These are phyloP conservation scores for Paedocypris sp. DNA, from an alignment of 2,113 vertebrate genomes.

Conservation along the genomic window DNA sequence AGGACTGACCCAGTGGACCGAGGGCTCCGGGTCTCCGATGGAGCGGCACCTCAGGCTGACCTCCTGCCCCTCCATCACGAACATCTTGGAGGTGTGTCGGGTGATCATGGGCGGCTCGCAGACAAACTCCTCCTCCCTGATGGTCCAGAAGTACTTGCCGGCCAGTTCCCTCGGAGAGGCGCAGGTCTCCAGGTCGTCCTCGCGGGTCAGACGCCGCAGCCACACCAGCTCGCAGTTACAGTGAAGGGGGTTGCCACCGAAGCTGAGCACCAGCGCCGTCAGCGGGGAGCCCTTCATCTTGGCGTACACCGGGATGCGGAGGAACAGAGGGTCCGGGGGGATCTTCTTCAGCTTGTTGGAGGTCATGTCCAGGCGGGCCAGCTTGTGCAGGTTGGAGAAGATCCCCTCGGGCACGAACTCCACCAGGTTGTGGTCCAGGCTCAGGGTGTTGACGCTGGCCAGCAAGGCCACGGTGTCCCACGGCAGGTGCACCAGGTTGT, in stretches of 20 bases:
- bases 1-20: slow-evolving; percentile 68
- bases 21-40: slow-evolving; percentile 66
- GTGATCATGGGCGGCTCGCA: slow-evolving; percentile 74
- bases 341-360: slow-evolving; percentile 77
- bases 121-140: slow-evolving; percentile 70
- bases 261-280: slow-evolving; percentile 62
- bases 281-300: slow-evolving; percentile 69
- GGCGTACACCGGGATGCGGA: slow-evolving; percentile 66
- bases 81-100: slow-evolving; percentile 66
- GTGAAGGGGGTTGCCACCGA: slow-evolving; percentile 69
- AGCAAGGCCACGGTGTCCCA: slow-evolving; percentile 65
- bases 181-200: slow-evolving; percentile 72
- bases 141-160: slow-evolving; percentile 76
- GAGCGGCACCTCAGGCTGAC: slow-evolving; percentile 68
- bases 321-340: slow-evolving; percentile 68
- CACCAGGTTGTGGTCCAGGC: slow-evolving; percentile 72
- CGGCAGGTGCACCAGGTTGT: slow-evolving; percentile 66
- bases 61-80: slow-evolving; percentile 70
- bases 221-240: slow-evolving; percentile 75
- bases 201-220: slow-evolving; percentile 64
- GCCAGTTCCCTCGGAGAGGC: slow-evolving; percentile 63
- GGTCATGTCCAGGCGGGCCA: slow-evolving; percentile 72
- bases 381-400: slow-evolving; percentile 71
- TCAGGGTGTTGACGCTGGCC: slow-evolving; percentile 67
- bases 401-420: slow-evolving; percentile 69